These are phyloP conservation scores for Ptychochromis oligacanthus DNA, from an alignment of 2,113 vertebrate species.

Conservation along the genomic window DNA sequence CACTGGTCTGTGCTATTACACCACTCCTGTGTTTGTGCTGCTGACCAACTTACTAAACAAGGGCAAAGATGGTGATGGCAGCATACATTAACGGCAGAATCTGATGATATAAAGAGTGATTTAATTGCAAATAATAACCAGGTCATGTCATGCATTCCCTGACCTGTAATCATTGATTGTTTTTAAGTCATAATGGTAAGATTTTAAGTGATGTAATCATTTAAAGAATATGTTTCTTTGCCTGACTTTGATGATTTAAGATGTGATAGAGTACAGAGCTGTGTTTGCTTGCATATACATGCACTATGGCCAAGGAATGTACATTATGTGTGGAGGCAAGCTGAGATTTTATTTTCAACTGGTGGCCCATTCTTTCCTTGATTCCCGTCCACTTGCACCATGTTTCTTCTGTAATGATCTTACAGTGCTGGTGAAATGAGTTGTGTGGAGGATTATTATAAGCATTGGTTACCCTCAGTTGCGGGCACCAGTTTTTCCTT, in stretches of 20 bases:
- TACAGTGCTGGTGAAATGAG: conserved; percentile 44
- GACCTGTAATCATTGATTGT: not conserved
- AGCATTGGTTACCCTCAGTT: conserved; percentile 50
- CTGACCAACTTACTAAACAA: conserved; percentile 67
- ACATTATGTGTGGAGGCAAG: conserved; percentile 30
- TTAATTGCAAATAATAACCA: conserved; percentile 34
- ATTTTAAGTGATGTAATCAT: not conserved
- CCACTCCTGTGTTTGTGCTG: conserved; percentile 52
- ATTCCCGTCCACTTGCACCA: conserved; percentile 24
- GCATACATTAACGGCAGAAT: conserved; percentile 65
- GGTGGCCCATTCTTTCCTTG: conserved; percentile 35
- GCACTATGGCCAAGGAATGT: conserved; percentile 18
- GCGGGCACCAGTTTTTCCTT: conserved; percentile 32
- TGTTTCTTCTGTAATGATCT: conserved; percentile 51
- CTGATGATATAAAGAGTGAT: conserved; percentile 37
- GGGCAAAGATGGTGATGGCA: conserved; percentile 66
- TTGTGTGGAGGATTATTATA: conserved; percentile 40
- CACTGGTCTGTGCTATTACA: conserved; percentile 75
- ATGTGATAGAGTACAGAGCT: not conserved
- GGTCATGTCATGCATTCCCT: conserved; percentile 4
- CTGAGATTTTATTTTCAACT: conserved; percentile 55
- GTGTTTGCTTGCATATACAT: not conserved
- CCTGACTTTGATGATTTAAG: not conserved
- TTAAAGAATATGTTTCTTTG: not conserved
- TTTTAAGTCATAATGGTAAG: not conserved